These are phyloP conservation scores for Ormyrus nitidulus DNA, from an alignment of 2,888 invertebrate species.

Conservation along the genomic window DNA sequence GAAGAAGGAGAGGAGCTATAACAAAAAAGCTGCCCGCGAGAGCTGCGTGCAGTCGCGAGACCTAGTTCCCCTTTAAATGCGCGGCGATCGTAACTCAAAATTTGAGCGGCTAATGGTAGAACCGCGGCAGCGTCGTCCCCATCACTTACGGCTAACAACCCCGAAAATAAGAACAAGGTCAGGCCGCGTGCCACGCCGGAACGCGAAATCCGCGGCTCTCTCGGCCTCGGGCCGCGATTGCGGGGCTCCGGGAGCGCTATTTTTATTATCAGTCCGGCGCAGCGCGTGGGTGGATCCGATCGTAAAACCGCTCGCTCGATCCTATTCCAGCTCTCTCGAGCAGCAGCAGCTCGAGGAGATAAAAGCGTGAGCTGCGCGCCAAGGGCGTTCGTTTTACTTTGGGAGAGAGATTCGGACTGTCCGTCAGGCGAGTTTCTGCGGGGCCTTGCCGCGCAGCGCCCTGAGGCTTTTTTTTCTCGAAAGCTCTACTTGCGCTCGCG, in stretches of 20 bases:
- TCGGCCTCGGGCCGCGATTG: constrained; percentile 22
- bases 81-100: constrained; percentile 28
- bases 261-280: constrained; percentile 15
- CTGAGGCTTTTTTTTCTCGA: neutral
- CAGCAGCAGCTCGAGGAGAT: neutral
- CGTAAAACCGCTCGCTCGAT: constrained; percentile 10
- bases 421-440: neutral
- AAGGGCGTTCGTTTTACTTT: constrained; percentile 22
- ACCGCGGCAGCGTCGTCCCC: constrained; percentile 14
- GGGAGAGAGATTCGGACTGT: neutral
- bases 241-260: constrained; percentile 8
- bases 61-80: too few species aligned
- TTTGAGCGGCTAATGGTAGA: constrained; percentile 9
- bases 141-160: constrained; percentile 24
- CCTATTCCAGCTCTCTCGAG: constrained; percentile 4
- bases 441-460: neutral
- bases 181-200: neutral
- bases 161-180: constrained; percentile 45
- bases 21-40: too few species aligned
- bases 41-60: too few species aligned
- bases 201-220: neutral
- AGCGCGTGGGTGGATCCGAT: neutral
- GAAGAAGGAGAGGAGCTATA: too few species aligned
- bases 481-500: too few species aligned
- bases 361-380: neutral